Conservation (phyloP, 2,113 vertebrate genomes). For the Pao palembangensis region DNA sequence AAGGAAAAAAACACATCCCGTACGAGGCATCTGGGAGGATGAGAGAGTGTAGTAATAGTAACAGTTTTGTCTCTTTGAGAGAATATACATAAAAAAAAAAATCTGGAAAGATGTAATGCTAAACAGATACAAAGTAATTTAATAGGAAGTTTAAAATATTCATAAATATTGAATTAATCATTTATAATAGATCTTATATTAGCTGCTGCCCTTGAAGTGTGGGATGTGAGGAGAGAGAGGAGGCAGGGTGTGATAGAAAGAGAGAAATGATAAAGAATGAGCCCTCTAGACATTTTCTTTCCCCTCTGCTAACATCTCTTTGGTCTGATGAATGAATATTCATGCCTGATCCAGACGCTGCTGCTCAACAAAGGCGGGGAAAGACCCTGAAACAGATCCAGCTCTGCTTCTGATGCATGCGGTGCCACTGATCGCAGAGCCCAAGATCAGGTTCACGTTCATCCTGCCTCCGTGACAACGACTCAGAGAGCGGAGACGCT, state of each 20-base stretch:
- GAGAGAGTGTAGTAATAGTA: constrained; percentile 56
- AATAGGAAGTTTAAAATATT: constrained; percentile 80
- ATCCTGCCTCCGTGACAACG: constrained; percentile 4
- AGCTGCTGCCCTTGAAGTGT: constrained; percentile 77
- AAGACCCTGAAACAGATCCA: constrained; percentile 53
- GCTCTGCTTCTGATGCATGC: constrained; percentile 34
- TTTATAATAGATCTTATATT: constrained; percentile 83
- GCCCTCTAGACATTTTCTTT: constrained; percentile 74
- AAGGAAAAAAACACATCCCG: constrained; percentile 61
- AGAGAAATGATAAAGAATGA: constrained; percentile 67
- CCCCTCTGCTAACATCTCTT: constrained; percentile 71
- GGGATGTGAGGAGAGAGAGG: constrained; percentile 63
- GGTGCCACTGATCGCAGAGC: constrained; percentile 23
- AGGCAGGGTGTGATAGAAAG: constrained; percentile 53
- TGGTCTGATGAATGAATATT: constrained; percentile 72
- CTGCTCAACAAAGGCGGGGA: constrained; percentile 57
- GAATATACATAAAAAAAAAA: constrained; percentile 49
- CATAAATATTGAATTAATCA: constrained; percentile 84
- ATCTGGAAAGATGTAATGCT: constrained; percentile 68
- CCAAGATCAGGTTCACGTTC: constrained; percentile 36
- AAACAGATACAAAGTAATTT: constrained; percentile 80
- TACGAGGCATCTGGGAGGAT: constrained; percentile 60
- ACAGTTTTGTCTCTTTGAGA: constrained; percentile 66
- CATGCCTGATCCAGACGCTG: constrained; percentile 66
- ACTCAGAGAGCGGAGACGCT: background rate